Percentiles rank a stretch among this genome's conserved stretches.
Conservation (phyloP, 35 echinoderm and acorn worm species). For the Heliocidaris tuberculata region DNA sequence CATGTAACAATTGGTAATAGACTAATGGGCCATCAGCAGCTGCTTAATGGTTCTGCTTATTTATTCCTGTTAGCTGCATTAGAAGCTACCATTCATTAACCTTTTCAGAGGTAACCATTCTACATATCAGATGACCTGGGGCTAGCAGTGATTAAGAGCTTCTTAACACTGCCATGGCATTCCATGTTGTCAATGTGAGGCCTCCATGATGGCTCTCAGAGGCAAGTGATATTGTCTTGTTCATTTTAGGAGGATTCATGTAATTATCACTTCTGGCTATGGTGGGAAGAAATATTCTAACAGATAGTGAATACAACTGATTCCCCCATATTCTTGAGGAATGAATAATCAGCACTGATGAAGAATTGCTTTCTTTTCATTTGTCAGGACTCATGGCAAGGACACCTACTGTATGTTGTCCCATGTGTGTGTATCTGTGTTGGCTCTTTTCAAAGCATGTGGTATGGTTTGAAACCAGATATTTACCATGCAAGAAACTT, state of each 20-base stretch:
- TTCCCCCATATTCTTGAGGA: too few relatives aligned
- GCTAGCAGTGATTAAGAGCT: slow-evolving; percentile 6
- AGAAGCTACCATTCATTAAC: neutral
- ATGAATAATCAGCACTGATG: too few relatives aligned
- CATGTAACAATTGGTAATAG: neutral
- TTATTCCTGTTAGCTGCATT: slow-evolving; percentile 31
- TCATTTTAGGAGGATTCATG: neutral
- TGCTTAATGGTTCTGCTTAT: slow-evolving; percentile 20
- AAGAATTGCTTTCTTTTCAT: too few relatives aligned
- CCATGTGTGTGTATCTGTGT: too few relatives aligned
- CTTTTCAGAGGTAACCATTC: slow-evolving; percentile 14
- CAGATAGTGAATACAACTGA: too few relatives aligned
- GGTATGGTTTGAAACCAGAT: too few relatives aligned
- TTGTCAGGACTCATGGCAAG: too few relatives aligned
- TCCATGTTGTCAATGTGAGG: neutral
- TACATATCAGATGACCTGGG: neutral
- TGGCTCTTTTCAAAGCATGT: too few relatives aligned
- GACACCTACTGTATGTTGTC: too few relatives aligned
- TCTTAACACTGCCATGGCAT: neutral
- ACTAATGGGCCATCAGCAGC: slow-evolving; percentile 18
- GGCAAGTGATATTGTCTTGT: neutral
- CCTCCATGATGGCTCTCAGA: neutral
- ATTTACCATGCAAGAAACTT: too few relatives aligned
- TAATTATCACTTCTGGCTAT: too few relatives aligned
- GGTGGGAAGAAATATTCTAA: too few relatives aligned